Conservation (phyloP, 1,140 invertebrate genomes). For the Belonocnema kinseyi region DNA sequence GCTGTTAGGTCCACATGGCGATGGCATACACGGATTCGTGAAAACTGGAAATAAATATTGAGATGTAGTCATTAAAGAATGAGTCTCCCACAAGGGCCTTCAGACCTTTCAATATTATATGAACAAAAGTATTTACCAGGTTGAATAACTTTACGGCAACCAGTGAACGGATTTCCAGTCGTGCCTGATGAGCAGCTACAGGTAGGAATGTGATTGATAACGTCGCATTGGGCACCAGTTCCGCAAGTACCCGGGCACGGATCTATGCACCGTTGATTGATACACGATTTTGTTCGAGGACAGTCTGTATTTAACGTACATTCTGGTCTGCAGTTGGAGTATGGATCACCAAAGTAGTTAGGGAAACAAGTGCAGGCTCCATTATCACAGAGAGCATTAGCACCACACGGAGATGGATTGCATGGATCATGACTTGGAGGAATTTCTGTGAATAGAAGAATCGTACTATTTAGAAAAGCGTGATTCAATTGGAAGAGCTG, state of each 20-base stretch:
- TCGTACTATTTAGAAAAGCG: no score
- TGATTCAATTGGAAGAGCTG: conserved; percentile 9
- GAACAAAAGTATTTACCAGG: conserved; percentile 48
- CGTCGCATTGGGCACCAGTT: conserved; percentile 83
- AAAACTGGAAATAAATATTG: conserved; percentile 42
- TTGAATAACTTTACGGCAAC: conserved; percentile 75
- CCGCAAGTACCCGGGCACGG: conserved; percentile 88
- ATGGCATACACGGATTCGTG: conserved; percentile 74
- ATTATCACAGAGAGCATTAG: conserved; percentile 83
- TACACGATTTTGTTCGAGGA: conserved; percentile 83
- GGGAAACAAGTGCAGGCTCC: conserved; percentile 85
- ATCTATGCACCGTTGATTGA: conserved; percentile 84
- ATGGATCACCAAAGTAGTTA: conserved; percentile 86
- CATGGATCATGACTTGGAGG: conserved; percentile 80
- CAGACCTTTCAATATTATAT: background rate
- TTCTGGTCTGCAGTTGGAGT: conserved; percentile 83
- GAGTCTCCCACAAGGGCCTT: background rate
- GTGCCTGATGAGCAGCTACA: conserved; percentile 82
- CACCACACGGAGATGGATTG: conserved; percentile 86
- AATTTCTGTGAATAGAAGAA: conserved; percentile 62
- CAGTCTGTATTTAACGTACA: conserved; percentile 91
- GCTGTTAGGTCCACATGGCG: conserved; percentile 77
- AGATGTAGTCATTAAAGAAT: background rate
- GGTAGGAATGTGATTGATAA: conserved; percentile 86
- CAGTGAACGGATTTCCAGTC: conserved; percentile 87